Conservation (phyloP, 2,113 vertebrate species). For the Grammomys dolichurus region DNA sequence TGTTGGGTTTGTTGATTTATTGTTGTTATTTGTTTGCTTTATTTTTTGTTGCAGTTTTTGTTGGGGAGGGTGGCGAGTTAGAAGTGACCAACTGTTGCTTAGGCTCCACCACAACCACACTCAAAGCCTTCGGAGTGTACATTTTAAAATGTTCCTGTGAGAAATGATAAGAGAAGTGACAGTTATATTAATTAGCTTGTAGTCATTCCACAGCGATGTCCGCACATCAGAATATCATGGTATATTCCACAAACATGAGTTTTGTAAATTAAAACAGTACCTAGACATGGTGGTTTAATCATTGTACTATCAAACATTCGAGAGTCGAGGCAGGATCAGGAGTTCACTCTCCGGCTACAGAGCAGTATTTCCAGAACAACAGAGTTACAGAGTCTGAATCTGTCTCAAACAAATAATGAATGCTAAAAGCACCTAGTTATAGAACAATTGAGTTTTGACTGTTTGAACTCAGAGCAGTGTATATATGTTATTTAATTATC, state of each 20-base stretch:
- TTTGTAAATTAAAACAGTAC: not conserved
- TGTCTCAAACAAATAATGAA: not conserved
- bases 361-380: not conserved
- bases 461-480: not conserved
- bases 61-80: not conserved
- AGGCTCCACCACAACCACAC: not conserved
- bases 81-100: not conserved
- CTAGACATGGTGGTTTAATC: not conserved
- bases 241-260: not conserved
- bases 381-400: not conserved
- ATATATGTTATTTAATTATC: not conserved
- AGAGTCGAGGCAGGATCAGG: not conserved
- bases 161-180: not conserved
- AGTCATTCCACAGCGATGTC: not conserved
- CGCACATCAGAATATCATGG: not conserved
- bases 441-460: not conserved
- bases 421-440: not conserved
- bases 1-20: not conserved
- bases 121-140: not conserved
- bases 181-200: not conserved
- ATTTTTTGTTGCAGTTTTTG: not conserved
- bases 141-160: not conserved
- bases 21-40: not conserved
- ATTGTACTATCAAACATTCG: not conserved
- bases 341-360: not conserved